Conservation (phyloP, 2,888 invertebrate genomes). For the Tetragnatha montana region DNA sequence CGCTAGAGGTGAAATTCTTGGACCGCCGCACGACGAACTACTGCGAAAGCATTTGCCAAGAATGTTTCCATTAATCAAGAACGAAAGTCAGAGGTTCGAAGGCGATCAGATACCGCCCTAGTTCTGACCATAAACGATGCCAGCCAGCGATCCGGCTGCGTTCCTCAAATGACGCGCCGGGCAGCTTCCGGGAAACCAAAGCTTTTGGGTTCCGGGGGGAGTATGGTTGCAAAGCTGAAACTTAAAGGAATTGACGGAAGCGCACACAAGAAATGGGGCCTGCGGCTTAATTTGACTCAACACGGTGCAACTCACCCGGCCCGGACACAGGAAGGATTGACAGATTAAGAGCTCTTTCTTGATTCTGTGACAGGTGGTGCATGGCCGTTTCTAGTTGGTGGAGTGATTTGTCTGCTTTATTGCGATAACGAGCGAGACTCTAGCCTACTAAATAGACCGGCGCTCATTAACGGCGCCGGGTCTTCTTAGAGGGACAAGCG, state of each 20-base stretch:
- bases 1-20: constrained; percentile 83
- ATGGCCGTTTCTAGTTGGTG: constrained; percentile 85
- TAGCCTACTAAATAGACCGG: constrained; percentile 81
- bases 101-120: constrained; percentile 82
- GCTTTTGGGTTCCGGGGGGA: constrained; percentile 76
- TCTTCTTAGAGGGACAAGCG: too few species aligned
- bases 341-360: constrained; percentile 61
- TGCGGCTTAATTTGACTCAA: constrained; percentile 80
- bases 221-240: constrained; percentile 76
- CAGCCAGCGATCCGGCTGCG: constrained; percentile 81
- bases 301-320: constrained; percentile 59
- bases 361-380: constrained; percentile 77
- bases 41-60: constrained; percentile 84
- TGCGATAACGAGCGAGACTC: constrained; percentile 85
- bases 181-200: constrained; percentile 80
- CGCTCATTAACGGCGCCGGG: too few species aligned
- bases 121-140: constrained; percentile 82
- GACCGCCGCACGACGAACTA: constrained; percentile 81
- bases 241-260: constrained; percentile 81
- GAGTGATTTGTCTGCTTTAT: constrained; percentile 85
- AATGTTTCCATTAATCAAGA: constrained; percentile 81
- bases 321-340: constrained; percentile 60
- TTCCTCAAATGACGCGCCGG: constrained; percentile 80
- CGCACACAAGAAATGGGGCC: constrained; percentile 85
- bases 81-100: constrained; percentile 19